Conservation (phyloP, 2,797 vertebrate genomes). For the Crypturellus tataupa region DNA sequence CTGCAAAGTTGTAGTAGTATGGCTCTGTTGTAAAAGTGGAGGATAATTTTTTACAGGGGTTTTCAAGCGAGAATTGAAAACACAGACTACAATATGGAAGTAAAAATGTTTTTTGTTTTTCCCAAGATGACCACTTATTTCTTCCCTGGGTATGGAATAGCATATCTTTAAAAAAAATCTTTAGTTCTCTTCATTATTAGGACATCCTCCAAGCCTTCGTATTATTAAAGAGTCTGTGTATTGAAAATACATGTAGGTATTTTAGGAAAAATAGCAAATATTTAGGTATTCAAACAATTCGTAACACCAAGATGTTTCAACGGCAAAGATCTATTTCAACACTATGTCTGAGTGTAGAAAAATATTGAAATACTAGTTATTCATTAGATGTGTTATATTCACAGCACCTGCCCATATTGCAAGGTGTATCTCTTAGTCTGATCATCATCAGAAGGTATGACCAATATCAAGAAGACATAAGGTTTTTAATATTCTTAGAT, state of each 20-base stretch:
- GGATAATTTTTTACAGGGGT: not conserved
- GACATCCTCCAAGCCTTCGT: not conserved
- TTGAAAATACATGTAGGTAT: not conserved
- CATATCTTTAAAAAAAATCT: not conserved
- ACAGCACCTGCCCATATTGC: not conserved
- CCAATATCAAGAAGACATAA: not conserved
- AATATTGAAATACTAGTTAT: constrained; percentile 12
- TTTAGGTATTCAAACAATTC: not conserved
- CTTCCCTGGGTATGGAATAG: not conserved
- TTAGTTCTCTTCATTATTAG: not conserved
- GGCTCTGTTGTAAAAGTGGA: not conserved
- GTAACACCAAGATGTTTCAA: not conserved
- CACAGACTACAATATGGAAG: not conserved
- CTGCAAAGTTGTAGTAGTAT: not conserved
- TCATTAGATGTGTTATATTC: not conserved
- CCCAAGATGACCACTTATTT: not conserved
- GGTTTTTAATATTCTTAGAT: not conserved
- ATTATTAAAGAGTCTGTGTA: not conserved
- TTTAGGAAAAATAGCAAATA: not conserved
- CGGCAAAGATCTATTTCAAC: not conserved
- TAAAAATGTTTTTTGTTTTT: not conserved
- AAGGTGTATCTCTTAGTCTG: not conserved
- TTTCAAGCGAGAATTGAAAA: not conserved
- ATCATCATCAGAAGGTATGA: not conserved
- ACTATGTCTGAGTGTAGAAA: not conserved